A percentile compares a stretch with the other conserved stretches of the same genome.
phyloP scores from a whole-genome alignment of 2,888 invertebrate species.

The Escarpia spicata region DNA sequence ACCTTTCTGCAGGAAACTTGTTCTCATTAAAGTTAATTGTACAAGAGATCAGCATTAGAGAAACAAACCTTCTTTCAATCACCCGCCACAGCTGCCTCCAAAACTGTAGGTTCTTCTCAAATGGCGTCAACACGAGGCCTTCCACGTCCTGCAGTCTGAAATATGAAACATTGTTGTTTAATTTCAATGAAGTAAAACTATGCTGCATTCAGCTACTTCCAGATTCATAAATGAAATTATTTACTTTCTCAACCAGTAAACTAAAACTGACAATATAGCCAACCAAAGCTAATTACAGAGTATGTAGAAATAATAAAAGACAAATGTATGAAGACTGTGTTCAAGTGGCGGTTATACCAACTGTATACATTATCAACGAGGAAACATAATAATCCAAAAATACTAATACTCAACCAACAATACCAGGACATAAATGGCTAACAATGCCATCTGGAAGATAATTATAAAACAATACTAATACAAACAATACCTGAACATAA shows the following conservation, averaged over 20 bases:
- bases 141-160: conserved; percentile 69
- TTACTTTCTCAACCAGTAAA: not conserved
- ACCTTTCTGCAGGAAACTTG: too few relatives aligned
- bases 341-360: not conserved
- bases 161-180: not conserved
- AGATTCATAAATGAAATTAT: not conserved
- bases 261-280: not conserved
- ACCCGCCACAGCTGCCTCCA: conserved; percentile 99
- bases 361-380: not conserved
- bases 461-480: too few relatives aligned
- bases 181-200: not conserved
- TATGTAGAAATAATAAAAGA: not conserved
- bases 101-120: conserved; percentile 96
- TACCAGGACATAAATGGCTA: not conserved
- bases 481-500: too few relatives aligned
- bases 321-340: not conserved
- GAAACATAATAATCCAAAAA: too few relatives aligned
- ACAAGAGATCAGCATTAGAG: not conserved
- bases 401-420: too few relatives aligned
- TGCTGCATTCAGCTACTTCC: not conserved
- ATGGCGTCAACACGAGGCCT: conserved; percentile 89
- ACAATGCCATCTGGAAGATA: too few relatives aligned
- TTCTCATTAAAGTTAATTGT: too few relatives aligned
- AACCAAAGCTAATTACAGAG: not conserved
- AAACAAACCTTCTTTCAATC: conserved; percentile 78